These are phyloP conservation scores for Idaea straminata DNA, from an alignment of 2,888 invertebrate species.

Conservation along the genomic window DNA sequence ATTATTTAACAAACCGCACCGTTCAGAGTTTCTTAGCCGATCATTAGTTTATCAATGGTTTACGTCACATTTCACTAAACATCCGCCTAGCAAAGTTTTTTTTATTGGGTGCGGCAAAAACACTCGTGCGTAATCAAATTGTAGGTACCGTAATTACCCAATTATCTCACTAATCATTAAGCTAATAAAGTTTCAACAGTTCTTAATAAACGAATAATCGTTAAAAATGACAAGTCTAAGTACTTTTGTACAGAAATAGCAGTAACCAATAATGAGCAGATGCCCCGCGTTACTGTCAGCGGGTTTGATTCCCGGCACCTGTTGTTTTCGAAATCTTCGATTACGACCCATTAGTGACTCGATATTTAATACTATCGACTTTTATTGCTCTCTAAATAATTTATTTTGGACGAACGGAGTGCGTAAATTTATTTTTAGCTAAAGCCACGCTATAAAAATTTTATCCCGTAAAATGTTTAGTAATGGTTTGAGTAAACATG, in stretches of 20 bases:
- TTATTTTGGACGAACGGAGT: slow-evolving; percentile 2
- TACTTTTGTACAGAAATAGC: slow-evolving; percentile 40
- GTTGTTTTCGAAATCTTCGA: slow-evolving; percentile 73
- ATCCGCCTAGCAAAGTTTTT: neutral
- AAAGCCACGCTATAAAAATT: slow-evolving; percentile 3
- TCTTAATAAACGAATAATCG: neutral
- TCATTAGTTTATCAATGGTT: too few relatives aligned
- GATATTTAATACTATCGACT: slow-evolving; percentile 64
- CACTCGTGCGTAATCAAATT: neutral
- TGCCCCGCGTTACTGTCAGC: slow-evolving; percentile 62
- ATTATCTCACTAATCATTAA: neutral
- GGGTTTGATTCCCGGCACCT: slow-evolving; percentile 75
- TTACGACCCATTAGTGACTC: slow-evolving; percentile 70
- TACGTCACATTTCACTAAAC: neutral
- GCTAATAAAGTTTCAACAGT: neutral
- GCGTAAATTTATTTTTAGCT: slow-evolving; percentile 3
- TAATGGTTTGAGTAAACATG: slow-evolving; percentile 1
- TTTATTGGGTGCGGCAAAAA: too few relatives aligned
- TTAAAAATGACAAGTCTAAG: neutral
- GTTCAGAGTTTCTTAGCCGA: too few relatives aligned
- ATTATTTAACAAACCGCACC: too few relatives aligned
- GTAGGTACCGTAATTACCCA: neutral
- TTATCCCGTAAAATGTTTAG: slow-evolving; percentile 1
- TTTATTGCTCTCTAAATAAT: slow-evolving; percentile 7
- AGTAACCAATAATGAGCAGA: slow-evolving; percentile 52